Conservation (phyloP, 2,797 vertebrate genomes). For the Xerus rutilus region DNA sequence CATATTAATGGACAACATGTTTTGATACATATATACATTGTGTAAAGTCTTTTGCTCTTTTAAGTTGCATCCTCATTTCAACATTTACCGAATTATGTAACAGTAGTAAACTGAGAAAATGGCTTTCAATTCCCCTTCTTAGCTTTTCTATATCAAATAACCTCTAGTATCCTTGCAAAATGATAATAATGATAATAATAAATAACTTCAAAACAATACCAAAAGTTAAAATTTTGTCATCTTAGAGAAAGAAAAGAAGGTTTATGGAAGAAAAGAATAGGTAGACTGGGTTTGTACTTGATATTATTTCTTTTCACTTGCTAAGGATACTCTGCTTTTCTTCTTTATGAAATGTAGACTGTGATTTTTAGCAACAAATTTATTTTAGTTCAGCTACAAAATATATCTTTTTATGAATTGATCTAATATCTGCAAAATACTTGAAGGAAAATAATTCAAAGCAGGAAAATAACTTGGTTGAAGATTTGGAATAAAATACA, state of each 20-base stretch:
- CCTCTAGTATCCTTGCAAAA: not conserved
- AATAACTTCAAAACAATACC: not conserved
- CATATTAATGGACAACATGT: not conserved
- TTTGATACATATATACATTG: not conserved
- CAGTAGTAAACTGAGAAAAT: not conserved
- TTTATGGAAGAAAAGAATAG: not conserved
- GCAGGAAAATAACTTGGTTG: not conserved
- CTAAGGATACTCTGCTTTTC: not conserved
- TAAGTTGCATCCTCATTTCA: not conserved
- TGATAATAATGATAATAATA: not conserved
- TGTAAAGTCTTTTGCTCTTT: not conserved
- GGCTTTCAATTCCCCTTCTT: not conserved
- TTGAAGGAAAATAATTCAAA: not conserved
- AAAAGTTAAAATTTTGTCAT: not conserved
- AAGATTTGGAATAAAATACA: not conserved
- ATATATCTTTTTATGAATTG: not conserved
- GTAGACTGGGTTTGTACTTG: not conserved
- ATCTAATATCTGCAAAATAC: not conserved
- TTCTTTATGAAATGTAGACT: not conserved
- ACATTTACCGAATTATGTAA: not conserved
- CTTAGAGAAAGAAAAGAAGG: not conserved
- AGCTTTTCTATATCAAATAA: not conserved
- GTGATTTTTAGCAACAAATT: not conserved
- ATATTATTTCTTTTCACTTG: not conserved
- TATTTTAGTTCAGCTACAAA: not conserved